phyloP scores from a whole-genome alignment of 2,797 vertebrate species.

The Glossophaga mutica region DNA sequence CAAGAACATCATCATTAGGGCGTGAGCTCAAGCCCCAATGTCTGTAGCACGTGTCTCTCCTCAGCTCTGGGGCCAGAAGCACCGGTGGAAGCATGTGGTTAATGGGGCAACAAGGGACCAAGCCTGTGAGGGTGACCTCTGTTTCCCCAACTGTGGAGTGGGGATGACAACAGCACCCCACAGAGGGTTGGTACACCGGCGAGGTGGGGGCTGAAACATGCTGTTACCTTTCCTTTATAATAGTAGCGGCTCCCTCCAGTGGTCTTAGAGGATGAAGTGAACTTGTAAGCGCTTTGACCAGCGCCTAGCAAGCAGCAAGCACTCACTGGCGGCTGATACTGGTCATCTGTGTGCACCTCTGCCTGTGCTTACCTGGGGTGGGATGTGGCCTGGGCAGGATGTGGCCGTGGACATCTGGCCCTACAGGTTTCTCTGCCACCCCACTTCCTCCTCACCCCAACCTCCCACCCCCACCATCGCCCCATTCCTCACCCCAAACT shows the following conservation, averaged over 20 bases:
- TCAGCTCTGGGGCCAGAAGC: background rate
- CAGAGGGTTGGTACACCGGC: background rate
- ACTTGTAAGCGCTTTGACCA: background rate
- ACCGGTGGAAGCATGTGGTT: background rate
- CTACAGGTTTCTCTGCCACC: constrained; percentile 25
- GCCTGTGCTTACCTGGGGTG: background rate
- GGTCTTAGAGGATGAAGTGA: background rate
- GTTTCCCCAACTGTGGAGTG: background rate
- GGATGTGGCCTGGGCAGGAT: background rate
- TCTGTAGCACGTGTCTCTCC: background rate
- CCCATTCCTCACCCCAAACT: background rate
- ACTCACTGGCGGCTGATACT: rapidly evolving
- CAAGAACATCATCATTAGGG: rapidly evolving
- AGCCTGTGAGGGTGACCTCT: background rate
- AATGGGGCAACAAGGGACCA: background rate
- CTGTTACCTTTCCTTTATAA: background rate
- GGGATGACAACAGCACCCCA: background rate
- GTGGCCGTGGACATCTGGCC: background rate
- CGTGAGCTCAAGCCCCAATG: background rate
- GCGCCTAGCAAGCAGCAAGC: background rate
- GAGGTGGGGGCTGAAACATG: rapidly evolving
- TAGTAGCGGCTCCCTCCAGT: background rate
- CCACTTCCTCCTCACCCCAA: background rate
- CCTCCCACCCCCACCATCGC: background rate
- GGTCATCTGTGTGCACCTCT: background rate